These are phyloP conservation scores for Alosa sapidissima DNA, from an alignment of 2,797 vertebrate genomes.

Conservation along the genomic window DNA sequence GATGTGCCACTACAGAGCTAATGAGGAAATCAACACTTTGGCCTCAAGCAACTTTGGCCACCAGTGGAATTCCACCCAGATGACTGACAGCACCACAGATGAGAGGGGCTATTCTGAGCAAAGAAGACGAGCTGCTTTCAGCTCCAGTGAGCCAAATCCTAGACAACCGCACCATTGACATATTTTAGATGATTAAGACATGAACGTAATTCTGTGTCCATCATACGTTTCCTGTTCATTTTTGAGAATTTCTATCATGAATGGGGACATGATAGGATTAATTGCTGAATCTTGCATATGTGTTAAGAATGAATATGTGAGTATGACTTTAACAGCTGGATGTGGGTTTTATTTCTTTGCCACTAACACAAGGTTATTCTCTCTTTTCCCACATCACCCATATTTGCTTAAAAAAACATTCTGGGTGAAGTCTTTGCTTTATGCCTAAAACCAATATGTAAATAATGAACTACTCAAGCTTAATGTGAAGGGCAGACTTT, in stretches of 20 bases:
- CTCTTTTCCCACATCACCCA: not conserved
- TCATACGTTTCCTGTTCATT: not conserved
- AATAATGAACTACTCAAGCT: not conserved
- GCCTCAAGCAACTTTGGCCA: not conserved
- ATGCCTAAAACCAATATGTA: not conserved
- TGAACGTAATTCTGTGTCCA: not conserved
- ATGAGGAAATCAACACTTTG: conserved; percentile 33
- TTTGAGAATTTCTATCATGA: not conserved
- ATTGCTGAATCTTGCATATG: not conserved
- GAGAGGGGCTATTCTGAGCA: not conserved
- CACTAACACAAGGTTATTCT: not conserved
- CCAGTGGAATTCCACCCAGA: not conserved
- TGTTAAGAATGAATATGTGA: not conserved
- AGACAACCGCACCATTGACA: not conserved
- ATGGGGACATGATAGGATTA: not conserved
- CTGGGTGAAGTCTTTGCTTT: not conserved
- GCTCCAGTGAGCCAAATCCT: not conserved
- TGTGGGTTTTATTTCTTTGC: not conserved
- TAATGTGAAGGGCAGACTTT: not conserved
- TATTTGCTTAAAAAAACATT: not conserved
- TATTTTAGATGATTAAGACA: not conserved
- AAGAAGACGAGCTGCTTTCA: not conserved
- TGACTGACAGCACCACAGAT: not conserved
- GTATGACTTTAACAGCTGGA: not conserved
- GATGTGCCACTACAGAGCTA: conserved; percentile 14